Conservation (phyloP, 2,113 vertebrate genomes). For the Dasyornis broadbenti region DNA sequence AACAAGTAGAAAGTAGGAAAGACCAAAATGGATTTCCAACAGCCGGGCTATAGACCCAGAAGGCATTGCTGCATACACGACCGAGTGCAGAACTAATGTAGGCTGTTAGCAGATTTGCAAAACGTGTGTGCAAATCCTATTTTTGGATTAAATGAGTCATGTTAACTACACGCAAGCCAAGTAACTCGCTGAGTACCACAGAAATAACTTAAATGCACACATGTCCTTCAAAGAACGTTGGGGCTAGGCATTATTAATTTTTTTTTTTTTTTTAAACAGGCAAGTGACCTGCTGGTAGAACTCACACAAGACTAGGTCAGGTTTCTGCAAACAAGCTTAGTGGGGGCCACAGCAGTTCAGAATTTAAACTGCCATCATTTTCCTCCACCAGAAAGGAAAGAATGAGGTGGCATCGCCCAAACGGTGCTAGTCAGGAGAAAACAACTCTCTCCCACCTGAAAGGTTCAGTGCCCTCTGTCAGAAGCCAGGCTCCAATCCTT, state of each 20-base stretch:
- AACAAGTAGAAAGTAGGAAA: not conserved
- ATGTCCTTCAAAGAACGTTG: not conserved
- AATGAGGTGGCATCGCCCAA: not conserved
- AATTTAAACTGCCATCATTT: not conserved
- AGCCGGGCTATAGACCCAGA: not conserved
- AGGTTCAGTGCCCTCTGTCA: not conserved
- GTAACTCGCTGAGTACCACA: not conserved
- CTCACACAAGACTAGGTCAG: not conserved
- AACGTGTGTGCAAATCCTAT: slow-evolving; percentile 30
- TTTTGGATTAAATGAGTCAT: slow-evolving; percentile 50
- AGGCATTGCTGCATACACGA: not conserved
- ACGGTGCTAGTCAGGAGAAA: not conserved
- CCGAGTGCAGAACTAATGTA: not conserved
- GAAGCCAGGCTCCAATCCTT: not conserved
- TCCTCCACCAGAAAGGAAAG: not conserved
- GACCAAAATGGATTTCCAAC: not conserved
- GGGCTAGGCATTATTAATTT: accelerated
- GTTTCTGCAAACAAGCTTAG: not conserved
- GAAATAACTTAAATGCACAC: not conserved
- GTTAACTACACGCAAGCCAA: not conserved
- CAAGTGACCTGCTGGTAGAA: not conserved
- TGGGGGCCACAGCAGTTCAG: not conserved
- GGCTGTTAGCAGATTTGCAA: slow-evolving; percentile 16
- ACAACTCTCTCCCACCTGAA: not conserved
- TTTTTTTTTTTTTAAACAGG: not conserved